A percentile compares a stretch with the other conserved stretches of the same genome.
Evolutionary conservation across 2,888 invertebrate genomes (phyloP).

Genomic region (Mellilla xanthometata): DNA sequence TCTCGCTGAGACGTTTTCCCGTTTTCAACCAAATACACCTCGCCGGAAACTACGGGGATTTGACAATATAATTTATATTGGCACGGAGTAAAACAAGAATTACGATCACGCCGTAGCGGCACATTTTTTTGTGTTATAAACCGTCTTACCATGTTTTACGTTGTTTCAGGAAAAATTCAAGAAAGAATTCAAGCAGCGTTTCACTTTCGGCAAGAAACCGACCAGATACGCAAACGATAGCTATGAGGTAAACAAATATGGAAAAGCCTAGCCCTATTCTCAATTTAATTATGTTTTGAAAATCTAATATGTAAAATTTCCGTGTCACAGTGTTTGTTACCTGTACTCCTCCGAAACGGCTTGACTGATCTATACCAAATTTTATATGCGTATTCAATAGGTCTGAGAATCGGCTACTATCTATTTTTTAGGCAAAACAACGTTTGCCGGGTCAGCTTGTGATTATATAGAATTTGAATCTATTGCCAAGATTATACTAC

Average conservation of each 20-base stretch:
- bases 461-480: no score
- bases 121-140: constrained; percentile 17
- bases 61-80: constrained; percentile 21
- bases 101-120: constrained; percentile 15
- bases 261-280: no score
- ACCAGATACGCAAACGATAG: constrained; percentile 70
- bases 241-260: constrained; percentile 60
- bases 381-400: no score
- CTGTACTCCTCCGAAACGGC: no score
- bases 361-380: no score
- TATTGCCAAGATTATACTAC: no score
- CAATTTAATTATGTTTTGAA: no score
- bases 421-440: no score
- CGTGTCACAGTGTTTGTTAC: no score
- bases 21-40: constrained; percentile 22
- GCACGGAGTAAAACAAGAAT: constrained; percentile 18
- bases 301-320: no score
- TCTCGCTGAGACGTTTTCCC: background rate
- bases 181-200: constrained; percentile 88
- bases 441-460: no score
- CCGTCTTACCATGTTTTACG: constrained; percentile 8
- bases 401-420: no score
- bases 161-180: constrained; percentile 89
- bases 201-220: constrained; percentile 80
- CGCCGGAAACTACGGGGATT: constrained; percentile 10